Conservation (phyloP, 2,797 vertebrate species). For the Hoplostethus atlanticus region DNA sequence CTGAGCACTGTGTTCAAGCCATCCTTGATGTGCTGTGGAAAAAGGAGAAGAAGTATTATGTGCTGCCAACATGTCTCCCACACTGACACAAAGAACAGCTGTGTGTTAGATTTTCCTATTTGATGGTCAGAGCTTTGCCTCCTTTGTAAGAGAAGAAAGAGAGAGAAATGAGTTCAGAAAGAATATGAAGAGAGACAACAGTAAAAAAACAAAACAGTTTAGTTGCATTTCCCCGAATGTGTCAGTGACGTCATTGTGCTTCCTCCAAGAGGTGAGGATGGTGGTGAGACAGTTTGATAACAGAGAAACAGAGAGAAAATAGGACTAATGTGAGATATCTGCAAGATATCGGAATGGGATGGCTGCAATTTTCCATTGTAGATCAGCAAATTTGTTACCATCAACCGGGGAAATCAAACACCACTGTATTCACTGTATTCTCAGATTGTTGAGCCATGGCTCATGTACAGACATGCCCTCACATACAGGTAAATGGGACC, state of each 20-base stretch:
- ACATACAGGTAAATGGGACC: conserved; percentile 23
- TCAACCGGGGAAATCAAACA: background rate
- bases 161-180: conserved; percentile 23
- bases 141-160: conserved; percentile 25
- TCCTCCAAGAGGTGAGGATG: conserved; percentile 65
- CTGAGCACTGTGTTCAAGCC: conserved; percentile 28
- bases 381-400: background rate
- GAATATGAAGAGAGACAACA: conserved; percentile 48
- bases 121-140: background rate
- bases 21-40: fast-evolving
- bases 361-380: background rate
- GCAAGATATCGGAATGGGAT: background rate
- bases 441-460: background rate
- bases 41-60: conserved; percentile 25
- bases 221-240: conserved; percentile 79
- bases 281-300: conserved; percentile 21
- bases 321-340: background rate
- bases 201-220: conserved; percentile 28
- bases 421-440: background rate
- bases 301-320: background rate
- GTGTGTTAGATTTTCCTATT: background rate
- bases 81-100: conserved; percentile 10
- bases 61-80: background rate
- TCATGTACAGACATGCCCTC: background rate
- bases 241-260: conserved; percentile 66